Percentiles rank a stretch among this genome's conserved stretches.
Conservation (phyloP, 2,797 vertebrate genomes). For the Anguilla pacifica region DNA sequence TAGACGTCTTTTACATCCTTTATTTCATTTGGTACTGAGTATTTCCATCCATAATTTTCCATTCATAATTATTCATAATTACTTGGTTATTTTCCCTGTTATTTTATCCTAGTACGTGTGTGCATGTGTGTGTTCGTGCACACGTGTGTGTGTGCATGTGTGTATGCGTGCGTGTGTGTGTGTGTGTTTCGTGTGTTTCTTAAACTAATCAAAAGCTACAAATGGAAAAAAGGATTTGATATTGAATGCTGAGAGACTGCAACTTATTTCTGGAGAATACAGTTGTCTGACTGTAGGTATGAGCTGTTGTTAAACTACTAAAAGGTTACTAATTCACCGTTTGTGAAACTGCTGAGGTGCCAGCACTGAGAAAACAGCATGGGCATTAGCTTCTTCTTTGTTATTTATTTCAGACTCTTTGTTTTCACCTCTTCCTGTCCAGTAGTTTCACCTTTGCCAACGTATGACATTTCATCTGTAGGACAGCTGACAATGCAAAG, state of each 20-base stretch:
- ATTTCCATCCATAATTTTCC: not conserved
- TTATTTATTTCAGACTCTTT: not conserved
- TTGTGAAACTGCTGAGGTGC: not conserved
- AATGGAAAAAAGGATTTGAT: not conserved
- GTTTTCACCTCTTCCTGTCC: not conserved
- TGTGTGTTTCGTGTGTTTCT: constrained; percentile 15
- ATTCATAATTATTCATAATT: not conserved
- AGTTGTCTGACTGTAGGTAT: not conserved
- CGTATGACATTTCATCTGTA: constrained; percentile 37
- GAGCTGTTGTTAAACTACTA: not conserved
- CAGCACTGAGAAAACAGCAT: not conserved
- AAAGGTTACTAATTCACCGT: not conserved
- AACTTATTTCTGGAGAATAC: not conserved
- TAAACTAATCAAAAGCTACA: not conserved
- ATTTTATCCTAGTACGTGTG: not conserved
- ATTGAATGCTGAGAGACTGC: not conserved
- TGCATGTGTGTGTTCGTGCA: not conserved
- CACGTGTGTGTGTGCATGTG: not conserved
- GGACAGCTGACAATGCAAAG: constrained; percentile 72
- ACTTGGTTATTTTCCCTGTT: not conserved
- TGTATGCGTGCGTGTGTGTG: not conserved
- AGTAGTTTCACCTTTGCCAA: too few relatives aligned
- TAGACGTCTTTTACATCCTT: constrained; percentile 18
- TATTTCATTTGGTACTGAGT: not conserved
- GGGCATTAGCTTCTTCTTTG: not conserved